phyloP scores from a whole-genome alignment of 1,140 invertebrate genomes.

The Theocolax elegans region DNA sequence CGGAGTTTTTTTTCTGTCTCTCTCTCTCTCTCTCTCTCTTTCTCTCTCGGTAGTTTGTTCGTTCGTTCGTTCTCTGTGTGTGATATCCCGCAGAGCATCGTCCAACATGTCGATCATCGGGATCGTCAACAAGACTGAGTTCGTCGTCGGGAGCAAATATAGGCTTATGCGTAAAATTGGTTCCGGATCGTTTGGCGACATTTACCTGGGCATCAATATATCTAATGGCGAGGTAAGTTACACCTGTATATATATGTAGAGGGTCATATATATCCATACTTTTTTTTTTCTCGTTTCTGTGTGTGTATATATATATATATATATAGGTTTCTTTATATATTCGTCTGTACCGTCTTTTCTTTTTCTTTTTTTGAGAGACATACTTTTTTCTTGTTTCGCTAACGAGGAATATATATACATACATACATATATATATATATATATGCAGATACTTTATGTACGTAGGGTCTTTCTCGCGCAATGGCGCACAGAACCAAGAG shows the following conservation, averaged over 20 bases:
- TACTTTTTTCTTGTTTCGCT: too few species aligned
- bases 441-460: too few species aligned
- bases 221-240: slow-evolving; percentile 90
- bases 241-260: not conserved
- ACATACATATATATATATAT: too few species aligned
- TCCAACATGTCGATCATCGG: slow-evolving; percentile 52
- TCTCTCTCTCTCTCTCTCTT: not conserved
- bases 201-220: slow-evolving; percentile 96
- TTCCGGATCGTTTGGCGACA: slow-evolving; percentile 98
- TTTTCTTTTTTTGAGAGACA: too few species aligned
- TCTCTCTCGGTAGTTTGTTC: too few species aligned
- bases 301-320: slow-evolving; percentile 12
- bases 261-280: slow-evolving; percentile 48
- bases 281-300: slow-evolving; percentile 53
- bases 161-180: slow-evolving; percentile 96
- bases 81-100: too few species aligned
- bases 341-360: too few species aligned
- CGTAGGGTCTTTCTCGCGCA: too few species aligned
- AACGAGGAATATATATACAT: too few species aligned
- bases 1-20: slow-evolving; percentile 3
- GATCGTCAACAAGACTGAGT: slow-evolving; percentile 70
- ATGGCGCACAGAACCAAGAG: too few species aligned
- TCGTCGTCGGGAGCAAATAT: slow-evolving; percentile 92
- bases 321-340: not conserved
- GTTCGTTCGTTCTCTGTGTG: too few species aligned